These are phyloP conservation scores for Scaptomyza cyrtandrae DNA, from an alignment of 2,888 invertebrate genomes.

Conservation along the genomic window DNA sequence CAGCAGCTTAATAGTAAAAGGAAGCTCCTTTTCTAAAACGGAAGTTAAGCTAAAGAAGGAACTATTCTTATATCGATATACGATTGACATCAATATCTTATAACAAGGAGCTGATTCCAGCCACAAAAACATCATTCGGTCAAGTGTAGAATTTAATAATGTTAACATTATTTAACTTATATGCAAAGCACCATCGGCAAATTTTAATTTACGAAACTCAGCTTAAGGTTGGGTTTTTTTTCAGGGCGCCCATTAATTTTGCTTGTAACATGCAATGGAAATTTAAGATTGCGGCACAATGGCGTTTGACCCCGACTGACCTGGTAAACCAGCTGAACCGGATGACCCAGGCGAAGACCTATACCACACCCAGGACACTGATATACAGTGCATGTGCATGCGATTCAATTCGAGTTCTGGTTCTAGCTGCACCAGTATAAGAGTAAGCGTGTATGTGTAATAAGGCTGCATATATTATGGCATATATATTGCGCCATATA, in stretches of 20 bases:
- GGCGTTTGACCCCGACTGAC: constrained; percentile 62
- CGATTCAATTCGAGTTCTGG: constrained; percentile 38
- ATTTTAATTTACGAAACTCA: constrained; percentile 8
- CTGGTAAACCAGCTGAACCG: constrained; percentile 47
- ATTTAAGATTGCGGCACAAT: constrained; percentile 50
- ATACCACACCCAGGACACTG: constrained; percentile 32
- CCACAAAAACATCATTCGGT: no score
- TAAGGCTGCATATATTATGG: constrained; percentile 73
- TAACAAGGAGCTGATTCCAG: no score
- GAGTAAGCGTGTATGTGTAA: constrained; percentile 29
- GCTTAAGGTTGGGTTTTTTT: constrained; percentile 8
- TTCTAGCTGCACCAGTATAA: constrained; percentile 24
- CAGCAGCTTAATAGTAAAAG: no score
- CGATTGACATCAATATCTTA: no score
- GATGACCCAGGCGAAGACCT: constrained; percentile 33
- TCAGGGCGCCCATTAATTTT: constrained; percentile 34
- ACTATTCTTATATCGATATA: no score
- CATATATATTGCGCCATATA: constrained; percentile 67
- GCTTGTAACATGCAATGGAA: constrained; percentile 42
- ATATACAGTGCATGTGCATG: constrained; percentile 62
- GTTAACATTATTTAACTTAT: no score
- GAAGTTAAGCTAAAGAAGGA: no score
- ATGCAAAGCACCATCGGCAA: background rate
- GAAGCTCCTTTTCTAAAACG: no score
- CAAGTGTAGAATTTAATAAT: no score